Evolutionary conservation across 2,888 invertebrate species (phyloP).

Genomic region (Malacosoma neustria): DNA sequence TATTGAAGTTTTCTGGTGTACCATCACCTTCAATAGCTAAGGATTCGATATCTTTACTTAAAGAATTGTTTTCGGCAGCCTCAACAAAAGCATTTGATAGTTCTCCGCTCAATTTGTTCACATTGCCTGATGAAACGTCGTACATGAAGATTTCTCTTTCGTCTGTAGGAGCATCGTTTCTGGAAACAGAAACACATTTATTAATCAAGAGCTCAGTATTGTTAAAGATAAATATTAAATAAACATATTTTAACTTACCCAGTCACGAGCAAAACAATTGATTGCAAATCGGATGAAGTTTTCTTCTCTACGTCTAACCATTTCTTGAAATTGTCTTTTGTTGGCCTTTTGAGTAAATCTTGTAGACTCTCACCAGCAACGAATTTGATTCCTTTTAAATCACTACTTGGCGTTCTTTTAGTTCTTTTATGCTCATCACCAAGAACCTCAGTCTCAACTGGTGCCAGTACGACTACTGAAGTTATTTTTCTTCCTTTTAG

Average conservation of each 20-base stretch:
- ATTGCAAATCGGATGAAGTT: conserved; percentile 83
- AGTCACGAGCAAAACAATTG: conserved; percentile 87
- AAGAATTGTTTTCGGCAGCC: conserved; percentile 89
- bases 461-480: conserved; percentile 89
- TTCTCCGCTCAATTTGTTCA: conserved; percentile 86
- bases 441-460: conserved; percentile 82
- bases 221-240: too few relatives aligned
- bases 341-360: conserved; percentile 83
- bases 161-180: conserved; percentile 56
- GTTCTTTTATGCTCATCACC: conserved; percentile 59
- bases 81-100: conserved; percentile 89
- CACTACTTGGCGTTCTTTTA: conserved; percentile 70
- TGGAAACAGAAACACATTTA: conserved; percentile 33
- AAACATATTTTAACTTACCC: conserved; percentile 84
- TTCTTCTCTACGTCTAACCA: conserved; percentile 87
- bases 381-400: conserved; percentile 81
- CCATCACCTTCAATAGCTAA: conserved; percentile 71
- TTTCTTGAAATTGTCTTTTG: conserved; percentile 83
- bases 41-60: conserved; percentile 77
- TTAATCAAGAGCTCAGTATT: too few relatives aligned
- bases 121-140: conserved; percentile 82
- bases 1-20: conserved; percentile 51
- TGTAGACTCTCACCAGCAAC: conserved; percentile 84
- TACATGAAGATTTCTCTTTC: conserved; percentile 92
- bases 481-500: conserved; percentile 85